Base-by-base conservation (phyloP, 2,113 vertebrate species). In the Ictalurus punctatus region DNA sequence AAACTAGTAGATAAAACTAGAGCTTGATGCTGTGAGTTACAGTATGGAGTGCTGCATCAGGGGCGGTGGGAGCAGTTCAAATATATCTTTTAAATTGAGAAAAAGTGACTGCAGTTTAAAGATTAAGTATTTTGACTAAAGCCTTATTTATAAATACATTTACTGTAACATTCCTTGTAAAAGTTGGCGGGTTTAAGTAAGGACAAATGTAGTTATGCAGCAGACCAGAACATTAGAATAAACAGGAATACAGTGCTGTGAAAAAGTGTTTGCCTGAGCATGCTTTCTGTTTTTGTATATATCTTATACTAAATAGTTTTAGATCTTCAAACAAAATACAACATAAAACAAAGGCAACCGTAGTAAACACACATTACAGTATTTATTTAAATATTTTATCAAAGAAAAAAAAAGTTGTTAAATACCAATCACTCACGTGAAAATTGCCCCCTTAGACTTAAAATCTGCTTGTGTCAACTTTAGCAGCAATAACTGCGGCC, bases 11-110 rank as follows among this genome's bases (percentile, higher is more conserved):
- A 58, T 87, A 87, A 65, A 61, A 63, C 56, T 85, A 65, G 58
- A 79, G 58, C 54, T 79, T 4, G 76, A 52, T 61, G 17, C 59
- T 54, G 27, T 40, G 58, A 44, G 59, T 48, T 80, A 67, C 14
- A 58, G 48, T 85, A 76, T 30, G n/a, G 58, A 34, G 40, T 30
- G 40, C 76, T 80, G 37, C 59, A 80, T 80, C 76, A 52, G 59
- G 67, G 14, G n/a, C 27, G 8, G 13, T 30, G 40, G 59, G 40
- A 87, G 63, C 58, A 52, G 61, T 52, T n/a, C 59, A 30, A 65
- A 79, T 87, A 61, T 67, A 87, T 80, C 14, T 65, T 80, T 80
- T 87, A 80, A 80, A 87, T 13, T 48, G 86, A 48, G 58, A 65
- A 87, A 86, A 87, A 23, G 73, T 40, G 73, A 5, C 9, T 65